Percentiles rank a stretch among this genome's conserved stretches.
phyloP scores from a whole-genome alignment of 2,113 vertebrate genomes.

The Scolopax mira region DNA sequence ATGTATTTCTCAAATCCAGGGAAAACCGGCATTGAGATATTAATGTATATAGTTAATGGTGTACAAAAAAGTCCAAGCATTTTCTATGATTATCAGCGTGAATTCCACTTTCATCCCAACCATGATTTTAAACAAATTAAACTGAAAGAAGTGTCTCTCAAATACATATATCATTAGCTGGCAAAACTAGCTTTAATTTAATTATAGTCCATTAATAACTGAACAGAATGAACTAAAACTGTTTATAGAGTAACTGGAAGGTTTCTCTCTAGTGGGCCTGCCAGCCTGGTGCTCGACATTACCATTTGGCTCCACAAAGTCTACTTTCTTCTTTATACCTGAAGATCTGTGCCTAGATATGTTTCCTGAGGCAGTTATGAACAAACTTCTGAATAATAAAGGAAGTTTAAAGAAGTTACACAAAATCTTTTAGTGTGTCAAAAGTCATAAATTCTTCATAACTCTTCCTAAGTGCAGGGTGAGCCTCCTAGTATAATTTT shows the following conservation, averaged over 20 bases:
- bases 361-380: not conserved
- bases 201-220: not conserved
- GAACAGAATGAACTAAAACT: not conserved
- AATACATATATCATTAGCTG: not conserved
- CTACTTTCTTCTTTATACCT: not conserved
- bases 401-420: not conserved
- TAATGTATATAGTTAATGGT: fast-evolving
- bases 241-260: not conserved
- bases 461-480: not conserved
- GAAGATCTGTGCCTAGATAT: not conserved
- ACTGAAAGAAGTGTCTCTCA: not conserved
- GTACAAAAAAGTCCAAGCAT: not conserved
- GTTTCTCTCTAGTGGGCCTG: not conserved
- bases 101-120: not conserved
- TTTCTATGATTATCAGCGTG: not conserved
- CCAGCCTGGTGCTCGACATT: not conserved
- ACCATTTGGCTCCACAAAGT: not conserved
- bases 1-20: not conserved
- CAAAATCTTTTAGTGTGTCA: not conserved
- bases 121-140: not conserved
- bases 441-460: not conserved
- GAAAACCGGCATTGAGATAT: fast-evolving
- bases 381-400: not conserved
- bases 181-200: not conserved
- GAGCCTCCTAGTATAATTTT: not conserved